Evolutionary conservation across 2,113 vertebrate species (phyloP).

Genomic region (Syngnathus scovelli): DNA sequence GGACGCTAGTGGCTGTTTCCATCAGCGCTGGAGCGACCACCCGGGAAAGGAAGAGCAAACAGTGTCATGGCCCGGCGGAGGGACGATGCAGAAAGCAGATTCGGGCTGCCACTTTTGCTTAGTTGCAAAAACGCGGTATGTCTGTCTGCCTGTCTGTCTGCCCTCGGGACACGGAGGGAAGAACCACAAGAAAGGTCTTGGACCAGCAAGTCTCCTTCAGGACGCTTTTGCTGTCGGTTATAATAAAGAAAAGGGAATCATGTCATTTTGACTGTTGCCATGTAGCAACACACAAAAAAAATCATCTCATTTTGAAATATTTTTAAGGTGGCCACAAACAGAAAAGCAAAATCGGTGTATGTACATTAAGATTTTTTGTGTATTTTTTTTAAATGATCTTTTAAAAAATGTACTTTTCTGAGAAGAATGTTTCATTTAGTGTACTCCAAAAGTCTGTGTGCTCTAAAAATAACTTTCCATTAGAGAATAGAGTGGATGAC

Average conservation of each 20-base stretch:
- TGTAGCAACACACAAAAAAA: not conserved
- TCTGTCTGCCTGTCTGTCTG: not conserved
- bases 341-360: too few species aligned
- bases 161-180: conserved; percentile 9
- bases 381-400: too few species aligned
- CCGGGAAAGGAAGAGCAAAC: conserved; percentile 27
- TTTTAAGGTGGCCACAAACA: too few species aligned
- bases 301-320: not conserved
- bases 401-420: too few species aligned
- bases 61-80: conserved; percentile 21
- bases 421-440: too few species aligned
- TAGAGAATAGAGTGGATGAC: conserved; percentile 27
- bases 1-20: conserved; percentile 40
- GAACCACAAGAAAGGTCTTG: not conserved
- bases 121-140: conserved; percentile 25
- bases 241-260: not conserved
- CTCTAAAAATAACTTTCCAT: conserved; percentile 28
- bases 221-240: not conserved
- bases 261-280: not conserved
- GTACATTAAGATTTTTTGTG: too few species aligned
- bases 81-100: conserved; percentile 24
- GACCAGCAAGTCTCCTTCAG: not conserved
- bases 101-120: conserved; percentile 42
- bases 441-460: not conserved
- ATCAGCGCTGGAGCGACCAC: conserved; percentile 24